A percentile compares a stretch with the other conserved stretches of the same genome.
phyloP scores from a whole-genome alignment of 1,140 invertebrate species.

The Drosophila watanabei region DNA sequence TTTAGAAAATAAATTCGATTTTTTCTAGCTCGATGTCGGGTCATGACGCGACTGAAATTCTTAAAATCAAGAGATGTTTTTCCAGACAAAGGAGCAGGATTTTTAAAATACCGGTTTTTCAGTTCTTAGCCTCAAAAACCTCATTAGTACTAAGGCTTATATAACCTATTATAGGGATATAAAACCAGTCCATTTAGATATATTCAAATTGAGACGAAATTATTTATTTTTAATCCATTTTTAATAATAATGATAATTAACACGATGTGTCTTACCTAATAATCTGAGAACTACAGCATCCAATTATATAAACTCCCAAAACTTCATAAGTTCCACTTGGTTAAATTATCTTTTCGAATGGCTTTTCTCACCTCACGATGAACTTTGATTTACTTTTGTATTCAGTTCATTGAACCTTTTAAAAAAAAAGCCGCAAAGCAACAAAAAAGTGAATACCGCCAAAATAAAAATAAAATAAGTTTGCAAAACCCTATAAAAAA shows the following conservation, averaged over 20 bases:
- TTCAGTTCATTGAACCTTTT: constrained; percentile 49
- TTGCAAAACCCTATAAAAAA: constrained; percentile 43
- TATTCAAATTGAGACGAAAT: neutral
- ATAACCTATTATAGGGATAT: too few species aligned
- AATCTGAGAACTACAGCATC: neutral
- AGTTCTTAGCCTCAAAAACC: too few species aligned
- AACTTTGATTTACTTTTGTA: constrained; percentile 48
- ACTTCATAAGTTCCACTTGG: constrained; percentile 17
- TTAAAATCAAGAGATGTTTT: too few species aligned
- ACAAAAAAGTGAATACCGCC: constrained; percentile 26
- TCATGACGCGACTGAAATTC: neutral
- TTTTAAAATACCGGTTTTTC: too few species aligned
- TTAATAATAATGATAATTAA: neutral
- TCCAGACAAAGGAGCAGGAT: too few species aligned
- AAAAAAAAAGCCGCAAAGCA: constrained; percentile 7
- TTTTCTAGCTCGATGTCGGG: too few species aligned
- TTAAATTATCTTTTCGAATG: constrained; percentile 10
- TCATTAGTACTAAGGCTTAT: too few species aligned
- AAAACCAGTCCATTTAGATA: too few species aligned
- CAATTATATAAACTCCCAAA: neutral
- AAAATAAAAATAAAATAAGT: constrained; percentile 24
- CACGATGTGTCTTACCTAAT: neutral
- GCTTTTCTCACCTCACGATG: constrained; percentile 40
- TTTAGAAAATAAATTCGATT: neutral
- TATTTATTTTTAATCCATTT: neutral